Conservation (phyloP, 2,797 vertebrate genomes). For the Mastacembelus armatus region DNA sequence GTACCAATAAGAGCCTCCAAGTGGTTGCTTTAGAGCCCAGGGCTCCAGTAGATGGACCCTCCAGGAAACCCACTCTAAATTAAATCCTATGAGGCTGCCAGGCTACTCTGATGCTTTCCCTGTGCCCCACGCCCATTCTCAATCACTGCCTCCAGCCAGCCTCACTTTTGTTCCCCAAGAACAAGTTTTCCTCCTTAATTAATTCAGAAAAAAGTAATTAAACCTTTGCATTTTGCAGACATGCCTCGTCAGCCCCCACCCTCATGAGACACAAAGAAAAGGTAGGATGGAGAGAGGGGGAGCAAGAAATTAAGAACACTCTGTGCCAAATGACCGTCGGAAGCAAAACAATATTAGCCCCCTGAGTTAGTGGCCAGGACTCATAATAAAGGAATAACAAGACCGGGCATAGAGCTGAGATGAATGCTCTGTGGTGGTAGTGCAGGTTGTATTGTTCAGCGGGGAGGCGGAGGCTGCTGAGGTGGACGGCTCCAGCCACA, state of each 20-base stretch:
- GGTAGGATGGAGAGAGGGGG: constrained; percentile 74
- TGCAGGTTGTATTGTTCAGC: constrained; percentile 79
- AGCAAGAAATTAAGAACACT: constrained; percentile 83
- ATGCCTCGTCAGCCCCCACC: constrained; percentile 71
- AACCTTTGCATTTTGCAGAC: constrained; percentile 82
- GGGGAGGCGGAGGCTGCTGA: constrained; percentile 73
- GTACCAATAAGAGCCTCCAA: constrained; percentile 80
- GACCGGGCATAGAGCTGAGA: constrained; percentile 76
- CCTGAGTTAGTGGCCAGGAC: constrained; percentile 76
- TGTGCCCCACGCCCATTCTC: constrained; percentile 68
- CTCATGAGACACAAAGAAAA: constrained; percentile 77
- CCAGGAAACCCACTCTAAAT: constrained; percentile 84
- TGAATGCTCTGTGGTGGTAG: constrained; percentile 74
- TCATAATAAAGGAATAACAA: constrained; percentile 85
- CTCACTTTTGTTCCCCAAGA: constrained; percentile 82
- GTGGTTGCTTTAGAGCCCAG: constrained; percentile 70
- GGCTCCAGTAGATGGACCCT: constrained; percentile 67
- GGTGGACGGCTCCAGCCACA: constrained; percentile 69
- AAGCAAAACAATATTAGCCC: constrained; percentile 86
- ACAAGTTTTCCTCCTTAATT: constrained; percentile 84
- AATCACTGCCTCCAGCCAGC: constrained; percentile 73
- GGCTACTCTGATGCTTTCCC: constrained; percentile 66
- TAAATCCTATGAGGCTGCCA: constrained; percentile 82
- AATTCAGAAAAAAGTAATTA: constrained; percentile 89
- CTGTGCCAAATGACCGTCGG: constrained; percentile 87